Evolutionary conservation across 1,140 invertebrate species (phyloP), one percentile per base, ranked within the genome.

Genomic region (Ctenoplectra terminalis): DNA sequence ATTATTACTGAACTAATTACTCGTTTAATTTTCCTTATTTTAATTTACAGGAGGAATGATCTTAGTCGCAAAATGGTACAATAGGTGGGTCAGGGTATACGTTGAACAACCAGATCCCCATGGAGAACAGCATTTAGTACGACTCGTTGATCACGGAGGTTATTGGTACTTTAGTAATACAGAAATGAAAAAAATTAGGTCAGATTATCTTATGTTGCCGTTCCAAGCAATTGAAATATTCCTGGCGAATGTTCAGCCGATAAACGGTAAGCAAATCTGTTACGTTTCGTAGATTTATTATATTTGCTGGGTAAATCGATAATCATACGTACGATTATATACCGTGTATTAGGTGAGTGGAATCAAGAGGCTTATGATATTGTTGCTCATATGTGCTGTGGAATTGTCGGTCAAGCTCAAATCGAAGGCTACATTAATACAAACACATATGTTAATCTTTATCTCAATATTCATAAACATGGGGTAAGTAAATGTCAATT

Each of bases 211-310:
- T 94, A 95, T 96, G 40, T 94, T 99, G 88, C 99, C 99, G 29
- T 99, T 99, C 95, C 99, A 99, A 96, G 98, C 98, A 61, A 97
- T 97, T 52, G 99, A 99, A 95, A 98, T 98, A 90, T 96, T 96
- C 91, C 94, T 99, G 89, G 98, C 98, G 15, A 97, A 98, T 94
- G 95, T 99, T 76, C 95, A 96, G 92, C 98, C 98, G 61, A 94
- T 96, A 64, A 95, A 96, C 94, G 96, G 97, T 96, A 93, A 94
- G 94, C 93, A 91, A 6, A 0, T n/a, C 6, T 37, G 0, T 9
- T 83, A 89, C 56, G 26, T 46, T 37, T 37, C 1, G 0, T 60
- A 8, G 0, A 26, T n/a, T 43, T n/a, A n/a, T n/a, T n/a, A n/a
- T n/a, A n/a, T n/a, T 11, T n/a, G 3, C 0, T n/a, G 2, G n/a